A percentile compares a stretch with the other conserved stretches of the same genome.
These are phyloP conservation scores for Polyergus mexicanus DNA, from an alignment of 1,140 invertebrate species.

Conservation along the genomic window DNA sequence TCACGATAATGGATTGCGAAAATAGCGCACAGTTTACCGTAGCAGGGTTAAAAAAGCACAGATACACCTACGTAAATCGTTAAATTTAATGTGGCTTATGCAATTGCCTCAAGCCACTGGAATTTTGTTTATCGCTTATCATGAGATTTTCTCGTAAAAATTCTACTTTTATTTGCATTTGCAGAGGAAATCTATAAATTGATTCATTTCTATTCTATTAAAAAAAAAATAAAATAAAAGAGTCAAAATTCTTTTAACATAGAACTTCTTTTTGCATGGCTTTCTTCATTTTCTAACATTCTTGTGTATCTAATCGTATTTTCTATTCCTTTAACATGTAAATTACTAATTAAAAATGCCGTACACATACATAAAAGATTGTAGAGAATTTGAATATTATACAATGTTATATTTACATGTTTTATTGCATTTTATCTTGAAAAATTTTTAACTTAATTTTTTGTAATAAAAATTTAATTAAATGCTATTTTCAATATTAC, in stretches of 20 bases:
- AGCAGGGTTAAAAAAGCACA: constrained; percentile 63
- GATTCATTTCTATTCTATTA: not conserved
- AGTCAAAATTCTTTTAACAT: not conserved
- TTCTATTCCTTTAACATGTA: not conserved
- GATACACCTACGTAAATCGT: constrained; percentile 32
- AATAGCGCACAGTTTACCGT: constrained; percentile 42
- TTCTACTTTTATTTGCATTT: not conserved
- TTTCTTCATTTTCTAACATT: not conserved
- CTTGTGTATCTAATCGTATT: not conserved
- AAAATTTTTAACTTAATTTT: too few relatives aligned
- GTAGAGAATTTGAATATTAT: not conserved
- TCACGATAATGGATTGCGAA: constrained; percentile 63
- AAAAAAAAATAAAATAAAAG: not conserved
- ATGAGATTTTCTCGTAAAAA: constrained; percentile 8
- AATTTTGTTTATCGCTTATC: constrained; percentile 21
- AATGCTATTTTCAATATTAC: not conserved
- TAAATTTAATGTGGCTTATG: constrained; percentile 59
- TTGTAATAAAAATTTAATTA: not conserved
- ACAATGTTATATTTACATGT: not conserved
- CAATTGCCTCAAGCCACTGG: constrained; percentile 28
- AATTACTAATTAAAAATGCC: not conserved
- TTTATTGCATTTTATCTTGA: not conserved
- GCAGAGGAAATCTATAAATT: not conserved
- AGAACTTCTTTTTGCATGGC: not conserved
- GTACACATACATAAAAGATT: not conserved